Evolutionary conservation across 2,797 vertebrate species (phyloP).

Genomic region (Chloroceryle inda): DNA sequence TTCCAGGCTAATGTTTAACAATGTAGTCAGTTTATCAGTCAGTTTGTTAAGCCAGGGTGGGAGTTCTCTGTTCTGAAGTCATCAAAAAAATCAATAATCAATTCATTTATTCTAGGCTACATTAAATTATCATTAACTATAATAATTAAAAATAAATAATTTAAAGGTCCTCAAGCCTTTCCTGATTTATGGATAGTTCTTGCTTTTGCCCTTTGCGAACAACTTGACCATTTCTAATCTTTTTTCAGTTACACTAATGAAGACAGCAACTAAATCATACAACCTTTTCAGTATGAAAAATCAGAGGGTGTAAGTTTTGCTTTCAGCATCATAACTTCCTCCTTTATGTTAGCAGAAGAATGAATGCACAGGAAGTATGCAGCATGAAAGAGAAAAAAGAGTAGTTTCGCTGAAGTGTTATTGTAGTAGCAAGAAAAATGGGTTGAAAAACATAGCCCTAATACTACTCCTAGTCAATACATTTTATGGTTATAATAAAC

Average conservation of each 20-base stretch:
- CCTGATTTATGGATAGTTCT: conserved; percentile 39
- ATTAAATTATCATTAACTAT: conserved; percentile 68
- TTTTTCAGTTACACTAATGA: conserved; percentile 4
- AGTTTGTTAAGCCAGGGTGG: conserved; percentile 61
- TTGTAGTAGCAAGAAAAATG: conserved; percentile 13
- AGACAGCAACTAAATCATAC: conserved; percentile 33
- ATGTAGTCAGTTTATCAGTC: conserved; percentile 72
- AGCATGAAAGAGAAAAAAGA: not conserved
- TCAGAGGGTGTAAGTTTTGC: conserved; percentile 13
- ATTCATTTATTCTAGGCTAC: conserved; percentile 61
- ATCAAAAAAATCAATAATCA: conserved; percentile 66
- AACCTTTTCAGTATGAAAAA: not conserved
- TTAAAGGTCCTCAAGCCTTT: conserved; percentile 21
- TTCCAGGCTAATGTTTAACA: conserved; percentile 79
- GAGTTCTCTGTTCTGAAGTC: conserved; percentile 61
- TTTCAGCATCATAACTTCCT: not conserved
- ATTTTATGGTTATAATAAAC: conserved; percentile 52
- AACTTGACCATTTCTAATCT: conserved; percentile 1
- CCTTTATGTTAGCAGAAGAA: not conserved
- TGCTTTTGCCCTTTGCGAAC: conserved; percentile 26
- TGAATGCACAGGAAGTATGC: not conserved
- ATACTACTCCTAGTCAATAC: not conserved
- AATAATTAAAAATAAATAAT: conserved; percentile 71
- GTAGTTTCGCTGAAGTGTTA: conserved; percentile 18
- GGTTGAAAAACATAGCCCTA: not conserved